Evolutionary conservation across 2,888 invertebrate genomes (phyloP), one percentile per base, ranked within the genome.

Genomic region (Oegoconia quadripuncta): DNA sequence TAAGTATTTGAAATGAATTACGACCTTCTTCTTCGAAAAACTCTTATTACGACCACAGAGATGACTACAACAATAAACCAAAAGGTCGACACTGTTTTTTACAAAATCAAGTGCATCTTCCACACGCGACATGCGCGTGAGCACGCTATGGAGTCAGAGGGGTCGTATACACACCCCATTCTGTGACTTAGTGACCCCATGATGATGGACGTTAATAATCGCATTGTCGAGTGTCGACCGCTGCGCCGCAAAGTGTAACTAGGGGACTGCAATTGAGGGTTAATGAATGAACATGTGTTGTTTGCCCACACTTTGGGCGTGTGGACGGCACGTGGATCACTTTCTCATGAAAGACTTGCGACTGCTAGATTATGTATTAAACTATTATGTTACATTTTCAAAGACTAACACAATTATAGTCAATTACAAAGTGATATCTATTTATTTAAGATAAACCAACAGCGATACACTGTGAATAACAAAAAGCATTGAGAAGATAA

Each of bases 271-370:
- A n/a, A n/a, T n/a, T n/a, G 51, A 55, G 65, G 66, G 68, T 55
- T 70, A 76, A 77, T 75, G 62, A 74, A 61, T 58, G 60, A n/a
- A 45, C 61, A 64, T 64, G 70, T 69, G 61, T 15, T 49, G 28
- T 76, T 76, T 74, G 63, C 68, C 62, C 63, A 72, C 70, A 59
- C 46, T 49, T 25, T 44, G 42, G 73, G 71, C 76, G 73, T 76
- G 80, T 76, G 83, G 69, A 67, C 69, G 73, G 69, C 82, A 74
- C 84, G 83, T 81, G 84, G 73, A 65, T 56, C 48, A 48, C 41
- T 59, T 68, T 73, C 72, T 61, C 71, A 73, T 63, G 64, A 46
- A 64, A 55, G 55, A 55, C 55, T 11, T 25, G 12, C 4, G 12
- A 25, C 12, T 11, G 5, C 3, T 12, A 27, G 4, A 9, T 22